A percentile compares a stretch with the other conserved stretches of the same genome.
Evolutionary conservation across 2,797 vertebrate genomes (phyloP).

Genomic region (Hyperoplus immaculatus): DNA sequence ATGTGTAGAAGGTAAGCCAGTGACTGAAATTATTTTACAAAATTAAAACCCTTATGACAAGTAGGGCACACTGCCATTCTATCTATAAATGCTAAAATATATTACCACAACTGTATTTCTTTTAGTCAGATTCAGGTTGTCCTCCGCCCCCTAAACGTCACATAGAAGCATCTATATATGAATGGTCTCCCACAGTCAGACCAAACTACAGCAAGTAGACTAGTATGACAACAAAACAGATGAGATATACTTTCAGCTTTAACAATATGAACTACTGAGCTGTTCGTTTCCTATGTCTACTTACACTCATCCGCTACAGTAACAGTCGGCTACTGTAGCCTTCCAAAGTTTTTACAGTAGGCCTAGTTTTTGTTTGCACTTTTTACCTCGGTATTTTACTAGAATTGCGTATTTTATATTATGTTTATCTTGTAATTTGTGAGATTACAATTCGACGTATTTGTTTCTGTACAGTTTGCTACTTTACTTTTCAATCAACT

Average conservation of each 20-base stretch:
- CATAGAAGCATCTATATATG: constrained; percentile 21
- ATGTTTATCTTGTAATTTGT: not conserved
- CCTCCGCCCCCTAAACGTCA: constrained; percentile 61
- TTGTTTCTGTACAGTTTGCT: not conserved
- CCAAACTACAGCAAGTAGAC: too few relatives aligned
- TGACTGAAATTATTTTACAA: not conserved
- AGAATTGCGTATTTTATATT: not conserved
- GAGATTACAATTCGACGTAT: not conserved
- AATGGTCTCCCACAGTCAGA: not conserved
- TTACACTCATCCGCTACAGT: too few relatives aligned
- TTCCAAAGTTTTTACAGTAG: not conserved
- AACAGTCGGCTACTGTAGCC: rapidly evolving
- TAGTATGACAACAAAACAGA: too few relatives aligned
- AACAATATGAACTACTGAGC: not conserved
- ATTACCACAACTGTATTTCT: not conserved
- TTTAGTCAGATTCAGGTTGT: not conserved
- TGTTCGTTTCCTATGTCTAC: not conserved
- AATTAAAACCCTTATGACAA: not conserved
- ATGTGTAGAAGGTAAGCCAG: not conserved
- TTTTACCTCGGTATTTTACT: not conserved
- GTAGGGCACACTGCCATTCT: not conserved
- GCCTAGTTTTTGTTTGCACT: too few relatives aligned
- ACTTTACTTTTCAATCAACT: not conserved
- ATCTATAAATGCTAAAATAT: not conserved
- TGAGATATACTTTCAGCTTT: not conserved